Base-by-base conservation (phyloP, 2,888 invertebrate genomes). In the Falcaria lacertinaria region DNA sequence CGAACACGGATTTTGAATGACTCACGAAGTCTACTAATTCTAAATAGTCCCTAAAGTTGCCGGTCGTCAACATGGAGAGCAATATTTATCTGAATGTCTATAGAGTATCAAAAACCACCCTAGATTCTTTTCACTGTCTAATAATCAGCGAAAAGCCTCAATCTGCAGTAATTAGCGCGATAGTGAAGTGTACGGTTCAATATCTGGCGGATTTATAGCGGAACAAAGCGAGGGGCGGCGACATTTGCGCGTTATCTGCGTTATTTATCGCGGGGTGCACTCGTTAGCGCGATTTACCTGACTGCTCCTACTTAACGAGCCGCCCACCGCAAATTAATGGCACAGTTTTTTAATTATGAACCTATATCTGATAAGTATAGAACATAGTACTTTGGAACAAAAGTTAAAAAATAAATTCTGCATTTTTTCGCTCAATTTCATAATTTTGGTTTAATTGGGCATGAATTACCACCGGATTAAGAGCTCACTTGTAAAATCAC, bases 231-330 rank as follows among this genome's bases (percentile, higher is more conserved):
- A 53, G 51, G 46, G 46, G 44, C 42, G 52, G 64, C 61, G 60
- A 52, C 54, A 54, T 60, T 59, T 52, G 54, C 55, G 52, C 67
- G 66, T 69, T 79, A 80, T 80, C 80, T 65, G 64, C 54, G 72
- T 73, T 75, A 74, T 79, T 75, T 79, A 80, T 74, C 72, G 67
- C 64, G 53, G 51, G 55, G 64, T 60, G 57, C 59, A 66, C 80
- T 80, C 80, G 79, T 80, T 81, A 78, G 76, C 76, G 66, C 77
- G 66, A 64, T 70, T 68, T 69, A 80, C 80, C 81, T 80, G 74
- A 64, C 61, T 64, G 66, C 28, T 70, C 67, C 69, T 69, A 66
- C 74, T 67, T 72, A 74, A 77, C 76, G 73, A 69, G 72, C 73
- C 65, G 65, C 72, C 70, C 69, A 73, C 69, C 61, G 58, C 64